Base-by-base conservation (phyloP, 2,113 vertebrate species). In the Urocitellus parryii region DNA sequence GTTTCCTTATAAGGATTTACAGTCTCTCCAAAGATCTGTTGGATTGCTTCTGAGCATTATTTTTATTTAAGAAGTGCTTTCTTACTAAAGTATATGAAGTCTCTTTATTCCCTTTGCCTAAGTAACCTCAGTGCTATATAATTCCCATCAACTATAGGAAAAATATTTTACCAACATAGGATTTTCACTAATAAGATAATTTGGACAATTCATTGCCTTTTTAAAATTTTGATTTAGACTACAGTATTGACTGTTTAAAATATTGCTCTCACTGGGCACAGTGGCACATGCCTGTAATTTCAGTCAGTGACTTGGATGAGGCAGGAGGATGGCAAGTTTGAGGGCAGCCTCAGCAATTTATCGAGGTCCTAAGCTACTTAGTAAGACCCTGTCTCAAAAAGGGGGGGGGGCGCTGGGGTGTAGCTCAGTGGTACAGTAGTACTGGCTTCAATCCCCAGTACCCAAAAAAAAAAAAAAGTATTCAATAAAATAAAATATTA, bases 171-270 rank as follows among this genome's bases (percentile, higher is more conserved):
- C 53, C 78, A 90, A 34, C 20, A 88, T 77, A 78, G 32, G 37
- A 89, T 87, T 90, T 91, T 87, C 73, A 73, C 39, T 85, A 72
- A 53, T 92, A 58, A 94, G 45, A 72, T 74, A 16, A 86, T 81
- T 32, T 70, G 37, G 25, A 81, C 61, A 74, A 95, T 92, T 92
- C 68, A 63, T 90, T 96, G 67, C 37, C 53, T 85, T 91, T 67
- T 58, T 20, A 58, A 58, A 58, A 22, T 20, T 72, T 94, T 90
- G 58, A 84, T 70, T 97, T 45, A 61, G 32, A 81, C 56, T 81
- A 10, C 8, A 27, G 84, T 93, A 83, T 72, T 95, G 65, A 76
- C 48, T 92, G 6, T 79, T 92, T 84, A 94, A 91, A 95, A 95
- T 80, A 91, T 8, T 86, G 9, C 61, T 93, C 29, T 37, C 8